phyloP scores from a whole-genome alignment of 1,140 invertebrate species.

The Caenorhabditis inopinata region DNA sequence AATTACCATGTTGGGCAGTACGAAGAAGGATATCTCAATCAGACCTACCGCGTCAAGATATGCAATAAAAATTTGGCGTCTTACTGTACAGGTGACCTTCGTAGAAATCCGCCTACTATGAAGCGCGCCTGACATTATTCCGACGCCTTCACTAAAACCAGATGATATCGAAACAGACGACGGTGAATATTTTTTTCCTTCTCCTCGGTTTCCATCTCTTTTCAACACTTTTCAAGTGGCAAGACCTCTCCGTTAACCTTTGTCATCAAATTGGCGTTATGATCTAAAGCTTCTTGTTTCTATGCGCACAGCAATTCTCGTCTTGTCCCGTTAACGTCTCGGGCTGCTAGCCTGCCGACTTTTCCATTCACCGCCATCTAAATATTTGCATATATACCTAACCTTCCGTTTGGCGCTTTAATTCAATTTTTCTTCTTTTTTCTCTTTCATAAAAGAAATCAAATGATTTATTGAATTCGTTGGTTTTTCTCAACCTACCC shows the following conservation, averaged over 20 bases:
- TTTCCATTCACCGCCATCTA: background rate
- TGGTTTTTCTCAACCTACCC: too few relatives aligned
- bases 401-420: background rate
- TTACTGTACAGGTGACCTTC: background rate
- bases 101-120: constrained; percentile 11
- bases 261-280: constrained; percentile 17
- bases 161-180: background rate
- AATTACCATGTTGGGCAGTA: constrained; percentile 21
- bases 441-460: background rate
- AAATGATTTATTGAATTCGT: too few relatives aligned
- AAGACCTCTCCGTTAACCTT: constrained; percentile 18
- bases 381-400: constrained; percentile 33
- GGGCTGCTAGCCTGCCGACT: background rate
- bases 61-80: background rate
- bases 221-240: constrained; percentile 2
- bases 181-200: background rate
- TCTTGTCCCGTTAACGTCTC: background rate
- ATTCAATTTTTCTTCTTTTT: background rate
- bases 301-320: background rate
- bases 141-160: background rate
- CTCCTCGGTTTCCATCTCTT: background rate
- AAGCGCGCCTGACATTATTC: background rate
- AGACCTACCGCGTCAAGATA: background rate
- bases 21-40: constrained; percentile 12
- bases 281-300: constrained; percentile 21